Percentiles rank a stretch among this genome's conserved stretches.
Evolutionary conservation across 2,113 vertebrate genomes (phyloP).

Genomic region (Heterotis niloticus): DNA sequence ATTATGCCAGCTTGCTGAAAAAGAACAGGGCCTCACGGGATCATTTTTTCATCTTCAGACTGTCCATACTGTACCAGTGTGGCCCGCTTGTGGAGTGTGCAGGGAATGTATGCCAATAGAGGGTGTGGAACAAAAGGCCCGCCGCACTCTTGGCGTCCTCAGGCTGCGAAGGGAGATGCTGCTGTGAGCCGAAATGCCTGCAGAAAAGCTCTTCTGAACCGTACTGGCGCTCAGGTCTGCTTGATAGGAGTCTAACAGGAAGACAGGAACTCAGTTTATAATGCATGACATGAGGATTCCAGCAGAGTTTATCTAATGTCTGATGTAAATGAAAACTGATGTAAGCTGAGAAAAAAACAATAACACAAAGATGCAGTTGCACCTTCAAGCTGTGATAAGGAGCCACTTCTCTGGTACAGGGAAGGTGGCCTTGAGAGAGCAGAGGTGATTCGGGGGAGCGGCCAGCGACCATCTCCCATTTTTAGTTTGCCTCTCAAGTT

Average conservation of each 20-base stretch:
- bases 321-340: too few relatives aligned
- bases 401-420: too few relatives aligned
- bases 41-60: background rate
- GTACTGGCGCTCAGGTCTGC: conserved; percentile 27
- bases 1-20: too few relatives aligned
- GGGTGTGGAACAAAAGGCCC: conserved; percentile 36
- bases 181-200: conserved; percentile 8
- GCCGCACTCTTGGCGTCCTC: conserved; percentile 41
- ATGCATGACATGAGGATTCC: background rate
- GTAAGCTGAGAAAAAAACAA: too few relatives aligned
- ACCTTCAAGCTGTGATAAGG: too few relatives aligned
- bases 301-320: too few relatives aligned
- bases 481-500: too few relatives aligned
- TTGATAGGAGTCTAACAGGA: conserved; percentile 28
- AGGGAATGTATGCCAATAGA: conserved; percentile 25
- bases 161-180: conserved; percentile 4
- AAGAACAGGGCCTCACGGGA: too few relatives aligned
- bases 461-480: too few relatives aligned
- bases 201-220: conserved; percentile 32
- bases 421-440: too few relatives aligned
- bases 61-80: conserved; percentile 24
- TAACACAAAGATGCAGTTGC: too few relatives aligned
- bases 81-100: conserved; percentile 41
- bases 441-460: too few relatives aligned
- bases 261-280: background rate